phyloP scores from a whole-genome alignment of 2,888 invertebrate species.

The Epirrhoe alternata region DNA sequence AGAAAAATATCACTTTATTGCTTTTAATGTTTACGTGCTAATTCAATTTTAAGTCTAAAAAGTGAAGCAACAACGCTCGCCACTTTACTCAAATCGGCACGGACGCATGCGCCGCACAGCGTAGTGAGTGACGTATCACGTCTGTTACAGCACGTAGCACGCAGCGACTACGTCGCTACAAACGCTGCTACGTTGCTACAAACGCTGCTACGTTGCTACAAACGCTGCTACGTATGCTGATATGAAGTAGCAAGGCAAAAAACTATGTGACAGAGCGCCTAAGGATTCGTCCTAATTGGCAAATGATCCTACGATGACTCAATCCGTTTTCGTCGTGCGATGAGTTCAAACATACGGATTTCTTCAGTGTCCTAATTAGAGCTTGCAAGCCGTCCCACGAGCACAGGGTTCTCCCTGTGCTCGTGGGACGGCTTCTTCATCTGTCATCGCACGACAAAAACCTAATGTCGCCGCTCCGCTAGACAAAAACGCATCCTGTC shows the following conservation, averaged over 20 bases:
- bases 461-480: too few relatives aligned
- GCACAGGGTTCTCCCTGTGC: too few relatives aligned
- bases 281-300: too few relatives aligned
- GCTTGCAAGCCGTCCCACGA: too few relatives aligned
- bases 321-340: too few relatives aligned
- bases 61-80: conserved; percentile 35
- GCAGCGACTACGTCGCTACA: background rate
- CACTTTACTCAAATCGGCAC: conserved; percentile 7
- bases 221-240: background rate
- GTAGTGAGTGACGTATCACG: background rate
- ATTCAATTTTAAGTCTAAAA: conserved; percentile 38
- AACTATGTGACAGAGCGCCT: too few relatives aligned
- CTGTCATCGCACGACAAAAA: too few relatives aligned
- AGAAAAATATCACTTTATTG: conserved; percentile 72
- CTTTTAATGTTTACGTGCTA: conserved; percentile 54
- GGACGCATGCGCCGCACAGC: background rate
- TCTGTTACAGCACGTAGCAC: background rate
- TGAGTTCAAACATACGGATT: too few relatives aligned
- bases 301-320: too few relatives aligned
- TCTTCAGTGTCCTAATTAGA: too few relatives aligned
- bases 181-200: background rate
- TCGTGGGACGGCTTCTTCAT: too few relatives aligned
- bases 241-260: background rate
- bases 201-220: background rate
- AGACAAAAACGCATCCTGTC: too few relatives aligned